Conservation (phyloP, 2,113 vertebrate genomes). For the Phodopus roborovskii region DNA sequence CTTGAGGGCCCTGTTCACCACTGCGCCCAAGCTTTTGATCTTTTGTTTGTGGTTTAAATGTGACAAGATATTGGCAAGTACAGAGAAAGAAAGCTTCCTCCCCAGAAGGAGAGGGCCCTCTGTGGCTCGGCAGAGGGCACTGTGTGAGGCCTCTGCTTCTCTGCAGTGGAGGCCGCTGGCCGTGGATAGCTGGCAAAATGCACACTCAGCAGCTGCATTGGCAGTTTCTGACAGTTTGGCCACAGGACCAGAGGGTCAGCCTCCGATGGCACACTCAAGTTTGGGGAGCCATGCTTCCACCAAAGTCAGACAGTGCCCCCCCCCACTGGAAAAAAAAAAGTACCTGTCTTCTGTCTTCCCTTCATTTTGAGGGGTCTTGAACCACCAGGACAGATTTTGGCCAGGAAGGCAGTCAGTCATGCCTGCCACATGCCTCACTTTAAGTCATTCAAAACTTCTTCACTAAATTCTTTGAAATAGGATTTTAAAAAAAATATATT, state of each 20-base stretch:
- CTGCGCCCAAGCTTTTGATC: conserved; percentile 50
- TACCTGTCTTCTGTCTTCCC: not conserved
- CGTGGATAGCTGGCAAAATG: fast-evolving
- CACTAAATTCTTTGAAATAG: not conserved
- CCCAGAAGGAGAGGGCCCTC: not conserved
- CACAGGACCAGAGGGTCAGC: not conserved
- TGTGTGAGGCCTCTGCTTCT: not conserved
- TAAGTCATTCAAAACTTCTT: not conserved
- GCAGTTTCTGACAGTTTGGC: not conserved
- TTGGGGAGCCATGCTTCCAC: not conserved
- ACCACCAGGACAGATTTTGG: not conserved
- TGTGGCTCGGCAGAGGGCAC: conserved; percentile 34
- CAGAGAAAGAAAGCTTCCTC: not conserved
- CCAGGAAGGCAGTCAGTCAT: not conserved
- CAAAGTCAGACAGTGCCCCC: not conserved
- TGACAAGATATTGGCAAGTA: not conserved
- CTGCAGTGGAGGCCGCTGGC: not conserved
- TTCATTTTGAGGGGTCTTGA: fast-evolving
- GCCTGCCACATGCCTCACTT: fast-evolving
- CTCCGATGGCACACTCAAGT: not conserved
- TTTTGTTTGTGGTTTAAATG: conserved; percentile 41
- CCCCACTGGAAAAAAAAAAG: too few relatives aligned
- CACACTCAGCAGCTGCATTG: fast-evolving
- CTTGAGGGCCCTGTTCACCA: conserved; percentile 10
- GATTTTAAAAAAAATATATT: not conserved